Evolutionary conservation across 2,113 vertebrate species (phyloP).

Genomic region (Hipposideros armiger): DNA sequence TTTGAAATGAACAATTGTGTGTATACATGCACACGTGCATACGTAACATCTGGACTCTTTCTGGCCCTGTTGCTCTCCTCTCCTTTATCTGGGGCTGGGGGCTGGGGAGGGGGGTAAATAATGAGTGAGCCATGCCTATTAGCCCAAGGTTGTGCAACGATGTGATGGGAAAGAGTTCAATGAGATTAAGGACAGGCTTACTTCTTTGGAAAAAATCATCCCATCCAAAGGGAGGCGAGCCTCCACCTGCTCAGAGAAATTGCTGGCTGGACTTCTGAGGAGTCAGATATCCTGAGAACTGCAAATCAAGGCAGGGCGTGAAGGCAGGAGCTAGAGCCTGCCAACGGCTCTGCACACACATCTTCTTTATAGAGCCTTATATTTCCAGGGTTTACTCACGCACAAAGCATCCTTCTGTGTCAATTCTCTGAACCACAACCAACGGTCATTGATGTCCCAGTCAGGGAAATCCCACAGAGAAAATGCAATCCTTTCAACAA

Average conservation of each 20-base stretch:
- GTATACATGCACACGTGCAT: fast-evolving
- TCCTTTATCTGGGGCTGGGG: background rate
- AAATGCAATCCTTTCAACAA: background rate
- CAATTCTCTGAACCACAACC: background rate
- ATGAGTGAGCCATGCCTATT: constrained; percentile 73
- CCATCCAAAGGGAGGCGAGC: constrained; percentile 50
- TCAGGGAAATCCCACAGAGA: background rate
- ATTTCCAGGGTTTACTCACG: background rate
- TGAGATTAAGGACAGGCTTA: constrained; percentile 69
- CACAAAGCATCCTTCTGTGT: background rate
- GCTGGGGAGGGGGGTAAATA: constrained; percentile 18
- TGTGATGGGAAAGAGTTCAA: constrained; percentile 70
- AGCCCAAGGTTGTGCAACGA: constrained; percentile 75
- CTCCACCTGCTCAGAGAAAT: constrained; percentile 55
- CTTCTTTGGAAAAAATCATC: constrained; percentile 70
- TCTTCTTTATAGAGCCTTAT: background rate
- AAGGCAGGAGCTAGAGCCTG: background rate
- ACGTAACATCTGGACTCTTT: background rate
- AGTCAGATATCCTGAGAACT: background rate
- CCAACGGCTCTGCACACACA: background rate
- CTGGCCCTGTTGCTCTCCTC: no score
- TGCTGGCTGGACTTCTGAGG: constrained; percentile 17
- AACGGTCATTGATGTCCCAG: background rate
- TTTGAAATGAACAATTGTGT: background rate
- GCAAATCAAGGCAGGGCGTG: background rate